Percentiles rank a stretch among this genome's conserved stretches.
These are phyloP conservation scores for Sciaenops ocellatus DNA, from an alignment of 2,797 vertebrate genomes.

Conservation along the genomic window DNA sequence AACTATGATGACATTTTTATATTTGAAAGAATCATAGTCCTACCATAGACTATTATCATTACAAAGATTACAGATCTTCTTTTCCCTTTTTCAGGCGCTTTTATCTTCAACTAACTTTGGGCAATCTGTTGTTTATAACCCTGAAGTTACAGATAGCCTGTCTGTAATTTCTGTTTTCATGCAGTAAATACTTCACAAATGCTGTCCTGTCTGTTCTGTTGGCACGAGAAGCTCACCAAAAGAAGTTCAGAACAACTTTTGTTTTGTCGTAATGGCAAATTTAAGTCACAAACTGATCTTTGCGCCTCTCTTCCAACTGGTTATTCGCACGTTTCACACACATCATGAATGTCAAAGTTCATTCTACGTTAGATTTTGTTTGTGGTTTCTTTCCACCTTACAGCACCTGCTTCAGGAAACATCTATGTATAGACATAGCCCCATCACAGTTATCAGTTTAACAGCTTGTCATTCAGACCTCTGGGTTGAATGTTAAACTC, in stretches of 20 bases:
- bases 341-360: background rate
- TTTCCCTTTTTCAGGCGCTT: slow-evolving; percentile 18
- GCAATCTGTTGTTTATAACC: slow-evolving; percentile 11
- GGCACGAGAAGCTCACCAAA: background rate
- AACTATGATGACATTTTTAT: background rate
- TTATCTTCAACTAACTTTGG: slow-evolving; percentile 21
- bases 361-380: background rate
- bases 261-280: background rate
- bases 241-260: background rate
- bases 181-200: slow-evolving; percentile 11
- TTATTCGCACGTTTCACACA: background rate
- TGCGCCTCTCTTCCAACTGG: background rate
- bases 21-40: background rate
- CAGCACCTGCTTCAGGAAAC: slow-evolving; percentile 41
- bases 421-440: slow-evolving; percentile 14
- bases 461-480: slow-evolving; percentile 71
- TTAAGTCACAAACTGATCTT: background rate
- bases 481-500: slow-evolving; percentile 60
- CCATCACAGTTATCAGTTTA: slow-evolving; percentile 61
- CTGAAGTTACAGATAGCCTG: slow-evolving; percentile 14
- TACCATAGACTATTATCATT: slow-evolving; percentile 3
- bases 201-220: background rate
- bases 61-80: slow-evolving; percentile 32
- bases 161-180: slow-evolving; percentile 28
- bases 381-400: background rate